phyloP scores from a whole-genome alignment of 2,113 vertebrate species.

The Aphelocoma coerulescens region DNA sequence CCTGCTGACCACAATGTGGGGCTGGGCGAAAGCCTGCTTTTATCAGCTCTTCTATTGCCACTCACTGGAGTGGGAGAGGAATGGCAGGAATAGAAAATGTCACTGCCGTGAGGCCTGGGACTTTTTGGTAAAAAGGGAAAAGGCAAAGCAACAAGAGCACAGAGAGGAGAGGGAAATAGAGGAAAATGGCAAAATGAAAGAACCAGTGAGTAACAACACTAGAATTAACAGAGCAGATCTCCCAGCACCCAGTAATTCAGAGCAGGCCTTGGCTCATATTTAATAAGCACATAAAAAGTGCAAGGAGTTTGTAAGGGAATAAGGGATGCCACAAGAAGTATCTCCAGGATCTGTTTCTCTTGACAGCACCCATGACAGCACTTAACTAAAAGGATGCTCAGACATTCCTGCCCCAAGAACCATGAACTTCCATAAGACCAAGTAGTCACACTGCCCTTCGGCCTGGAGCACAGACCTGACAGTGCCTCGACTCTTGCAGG shows the following conservation, averaged over 20 bases:
- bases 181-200: background rate
- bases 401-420: background rate
- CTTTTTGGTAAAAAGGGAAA: background rate
- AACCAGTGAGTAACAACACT: background rate
- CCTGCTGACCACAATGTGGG: background rate
- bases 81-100: background rate
- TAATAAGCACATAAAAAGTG: background rate
- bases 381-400: background rate
- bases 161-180: background rate
- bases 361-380: background rate
- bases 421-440: background rate
- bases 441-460: background rate
- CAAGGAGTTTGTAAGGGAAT: background rate
- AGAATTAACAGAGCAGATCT: background rate
- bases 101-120: fast-evolving
- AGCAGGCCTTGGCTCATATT: background rate
- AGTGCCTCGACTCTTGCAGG: background rate
- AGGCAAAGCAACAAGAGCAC: background rate
- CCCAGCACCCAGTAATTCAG: background rate
- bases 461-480: background rate
- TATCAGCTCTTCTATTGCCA: background rate
- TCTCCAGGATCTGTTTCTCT: background rate
- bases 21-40: background rate
- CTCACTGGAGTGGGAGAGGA: background rate
- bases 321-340: background rate